A percentile compares a stretch with the other conserved stretches of the same genome.
Evolutionary conservation across 2,888 invertebrate species (phyloP).

Genomic region (Agriotes lineatus): DNA sequence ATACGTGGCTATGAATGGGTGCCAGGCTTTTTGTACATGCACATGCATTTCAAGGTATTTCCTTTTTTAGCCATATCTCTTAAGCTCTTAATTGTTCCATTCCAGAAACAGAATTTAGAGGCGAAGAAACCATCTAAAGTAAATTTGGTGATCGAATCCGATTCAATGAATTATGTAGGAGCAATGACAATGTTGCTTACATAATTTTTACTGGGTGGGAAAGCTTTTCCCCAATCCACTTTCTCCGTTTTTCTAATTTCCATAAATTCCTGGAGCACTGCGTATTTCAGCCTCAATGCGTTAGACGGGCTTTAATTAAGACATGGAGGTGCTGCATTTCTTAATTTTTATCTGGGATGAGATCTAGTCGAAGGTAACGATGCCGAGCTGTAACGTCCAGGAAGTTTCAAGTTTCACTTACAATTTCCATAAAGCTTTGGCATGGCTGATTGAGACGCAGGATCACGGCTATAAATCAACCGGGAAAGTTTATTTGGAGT

Average conservation of each 20-base stretch:
- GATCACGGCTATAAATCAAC: slow-evolving; percentile 6
- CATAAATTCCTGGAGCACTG: not conserved
- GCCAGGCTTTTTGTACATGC: too few species aligned
- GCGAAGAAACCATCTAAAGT: too few species aligned
- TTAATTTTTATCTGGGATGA: slow-evolving; percentile 1
- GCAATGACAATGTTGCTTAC: not conserved
- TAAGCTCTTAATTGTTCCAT: too few species aligned
- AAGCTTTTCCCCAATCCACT: not conserved
- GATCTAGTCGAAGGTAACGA: slow-evolving; percentile 6
- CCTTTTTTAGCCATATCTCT: too few species aligned
- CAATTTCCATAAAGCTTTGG: slow-evolving; percentile 10
- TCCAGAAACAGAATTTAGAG: too few species aligned
- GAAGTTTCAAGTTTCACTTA: slow-evolving; percentile 10
- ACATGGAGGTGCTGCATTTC: not conserved
- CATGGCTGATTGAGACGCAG: not conserved
- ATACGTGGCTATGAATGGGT: too few species aligned
- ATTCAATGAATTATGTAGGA: too few species aligned
- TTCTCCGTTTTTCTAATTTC: not conserved
- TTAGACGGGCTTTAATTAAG: slow-evolving; percentile 5
- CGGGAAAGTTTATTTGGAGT: slow-evolving; percentile 15
- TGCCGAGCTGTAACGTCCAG: not conserved
- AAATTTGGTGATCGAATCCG: too few species aligned
- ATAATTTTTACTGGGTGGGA: not conserved
- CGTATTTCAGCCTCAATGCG: not conserved
- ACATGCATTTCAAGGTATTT: too few species aligned